Evolutionary conservation across 2,797 vertebrate genomes (phyloP).

Genomic region (Pristis pectinata): DNA sequence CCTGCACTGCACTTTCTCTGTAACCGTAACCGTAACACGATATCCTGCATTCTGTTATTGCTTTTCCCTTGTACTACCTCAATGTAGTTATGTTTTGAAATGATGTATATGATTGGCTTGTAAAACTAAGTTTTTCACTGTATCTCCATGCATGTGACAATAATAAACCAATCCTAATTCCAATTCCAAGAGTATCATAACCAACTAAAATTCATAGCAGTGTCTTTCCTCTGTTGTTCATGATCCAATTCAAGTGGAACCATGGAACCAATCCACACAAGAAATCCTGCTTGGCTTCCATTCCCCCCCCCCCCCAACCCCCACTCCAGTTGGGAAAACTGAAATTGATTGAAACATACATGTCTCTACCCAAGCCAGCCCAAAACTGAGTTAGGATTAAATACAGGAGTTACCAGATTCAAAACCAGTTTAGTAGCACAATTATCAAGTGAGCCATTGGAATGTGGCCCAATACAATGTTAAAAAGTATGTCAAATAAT

Average conservation of each 20-base stretch:
- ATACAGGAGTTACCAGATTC: neutral
- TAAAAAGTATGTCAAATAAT: neutral
- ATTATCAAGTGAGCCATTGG: neutral
- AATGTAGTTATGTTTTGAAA: no score
- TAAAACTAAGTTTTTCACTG: no score
- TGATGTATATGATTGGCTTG: no score
- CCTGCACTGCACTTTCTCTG: no score
- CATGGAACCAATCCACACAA: neutral
- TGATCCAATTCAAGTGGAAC: neutral
- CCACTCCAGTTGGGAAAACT: neutral
- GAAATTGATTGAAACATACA: neutral
- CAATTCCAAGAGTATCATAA: no score
- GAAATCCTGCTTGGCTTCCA: neutral
- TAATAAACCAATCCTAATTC: no score
- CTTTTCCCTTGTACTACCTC: no score
- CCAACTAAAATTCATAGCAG: neutral
- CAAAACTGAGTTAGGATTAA: neutral
- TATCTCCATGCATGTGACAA: no score
- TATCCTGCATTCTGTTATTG: no score
- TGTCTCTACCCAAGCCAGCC: neutral
- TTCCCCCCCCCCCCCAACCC: no score
- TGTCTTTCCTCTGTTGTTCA: neutral
- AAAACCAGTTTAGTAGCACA: neutral
- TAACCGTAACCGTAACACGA: no score
- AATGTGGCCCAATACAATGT: neutral